Evolutionary conservation across 1,140 invertebrate genomes (phyloP), one percentile per base, ranked within the genome.

Genomic region (Apis cerana): DNA sequence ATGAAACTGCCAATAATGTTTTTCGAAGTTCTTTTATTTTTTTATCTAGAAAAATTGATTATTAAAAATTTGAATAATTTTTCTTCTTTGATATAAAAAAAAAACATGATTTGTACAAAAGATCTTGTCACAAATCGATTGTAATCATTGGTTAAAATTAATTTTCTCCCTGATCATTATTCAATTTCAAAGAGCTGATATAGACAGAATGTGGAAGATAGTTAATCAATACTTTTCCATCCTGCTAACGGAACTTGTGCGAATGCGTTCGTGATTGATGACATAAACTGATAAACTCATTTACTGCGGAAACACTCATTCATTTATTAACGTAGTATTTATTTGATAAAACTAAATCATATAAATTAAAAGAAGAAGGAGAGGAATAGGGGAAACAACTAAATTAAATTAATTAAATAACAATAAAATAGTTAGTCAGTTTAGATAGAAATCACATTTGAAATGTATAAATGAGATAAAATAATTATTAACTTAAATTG

Each of bases 221-320:
- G 50, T 71, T 71, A 56, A 71, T 71, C 69, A 21, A 71, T 71
- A 71, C 23, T n/a, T 71, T 71, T 27, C 33, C 17, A 71, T 54
- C 50, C 17, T 12, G 21, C 11, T 56, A 71, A 52, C 69, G 23
- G 23, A 54, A 52, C 69, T 71, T 56, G 15, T 17, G 48, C 69
- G 19, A 54, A 54, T 52, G 10, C 21, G 23, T 21, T 21, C 23
- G 21, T 71, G 69, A 71, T 71, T 71, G 48, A 71, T 71, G 69
- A 54, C 10, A 21, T 11, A 27, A 56, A 56, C 19, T 56, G 50
- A 19, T 71, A 71, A 71, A 27, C 69, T 71, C 52, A 3, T 54
- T 54, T 33, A 17, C 5, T 13, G 19, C 17, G 21, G 1, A n/a
- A 68, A 21, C n/a, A 23, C 11, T 56, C 50, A 27, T 52, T 56